These are phyloP conservation scores for Halictus rubicundus DNA, from an alignment of 1,140 invertebrate species.

Conservation along the genomic window DNA sequence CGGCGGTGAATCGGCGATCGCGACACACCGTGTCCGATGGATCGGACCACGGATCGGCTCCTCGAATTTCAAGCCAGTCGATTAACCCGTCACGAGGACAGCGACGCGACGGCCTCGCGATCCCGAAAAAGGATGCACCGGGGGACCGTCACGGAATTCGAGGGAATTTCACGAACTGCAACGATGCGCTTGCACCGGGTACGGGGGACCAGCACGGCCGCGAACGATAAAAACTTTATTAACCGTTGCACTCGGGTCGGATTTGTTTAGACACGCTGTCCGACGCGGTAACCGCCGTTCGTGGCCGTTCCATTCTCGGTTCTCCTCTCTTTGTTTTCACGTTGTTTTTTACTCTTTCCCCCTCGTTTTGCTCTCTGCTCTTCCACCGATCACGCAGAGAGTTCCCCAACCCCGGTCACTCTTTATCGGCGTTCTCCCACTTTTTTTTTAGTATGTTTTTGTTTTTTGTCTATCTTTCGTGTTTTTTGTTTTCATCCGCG, in stretches of 20 bases:
- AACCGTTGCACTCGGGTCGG: constrained; percentile 12
- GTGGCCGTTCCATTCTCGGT: background rate
- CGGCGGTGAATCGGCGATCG: no score
- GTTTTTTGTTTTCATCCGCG: no score
- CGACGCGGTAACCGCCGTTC: constrained; percentile 9
- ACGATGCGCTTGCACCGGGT: no score
- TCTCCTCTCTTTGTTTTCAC: background rate
- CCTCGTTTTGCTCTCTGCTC: background rate
- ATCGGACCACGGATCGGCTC: no score
- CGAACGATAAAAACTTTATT: constrained; percentile 22
- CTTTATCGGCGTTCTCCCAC: background rate
- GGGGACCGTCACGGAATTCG: background rate
- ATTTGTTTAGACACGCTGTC: constrained; percentile 28
- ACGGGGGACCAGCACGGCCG: background rate
- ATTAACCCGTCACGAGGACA: constrained; percentile 4
- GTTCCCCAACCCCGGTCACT: background rate
- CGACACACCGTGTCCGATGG: no score
- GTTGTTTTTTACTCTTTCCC: background rate
- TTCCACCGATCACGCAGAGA: background rate
- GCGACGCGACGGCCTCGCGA: background rate
- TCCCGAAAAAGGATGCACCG: background rate
- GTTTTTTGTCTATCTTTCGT: background rate
- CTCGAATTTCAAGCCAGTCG: background rate
- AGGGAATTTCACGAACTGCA: constrained; percentile 17
- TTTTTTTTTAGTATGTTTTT: no score